Evolutionary conservation across 2,888 invertebrate genomes (phyloP), one percentile per base, ranked within the genome.

Genomic region (Leucoma salicis): DNA sequence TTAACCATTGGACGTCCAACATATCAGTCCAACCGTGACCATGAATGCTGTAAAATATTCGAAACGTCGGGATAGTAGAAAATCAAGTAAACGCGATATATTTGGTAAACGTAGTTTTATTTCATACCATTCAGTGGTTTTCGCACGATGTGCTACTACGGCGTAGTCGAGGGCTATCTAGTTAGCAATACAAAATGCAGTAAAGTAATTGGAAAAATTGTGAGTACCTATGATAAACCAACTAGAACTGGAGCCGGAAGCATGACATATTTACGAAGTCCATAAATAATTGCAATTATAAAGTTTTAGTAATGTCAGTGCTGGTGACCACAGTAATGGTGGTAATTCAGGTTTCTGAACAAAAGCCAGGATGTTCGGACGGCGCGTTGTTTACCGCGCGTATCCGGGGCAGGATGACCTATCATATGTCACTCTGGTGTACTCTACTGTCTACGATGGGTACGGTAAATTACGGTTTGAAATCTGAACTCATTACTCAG

Each of bases 281-380:
- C 25, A 11, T 14, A n/a, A 14, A n/a, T 14, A 24, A 25, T 25
- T 25, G 25, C 14, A 25, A 25, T 18, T 24, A 25, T 14, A 29
- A 11, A 29, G 13, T 13, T 13, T 29, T 29, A 13, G 7, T 13
- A 29, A 7, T 31, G 13, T 31, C 6, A 1, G 14, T 29, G 4
- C 25, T 35, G 42, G 46, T 48, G 39, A 31, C 32, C 35, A 31
- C 31, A 36, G 41, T 46, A 53, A 49, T 49, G 42, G 43, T 44
- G 49, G 55, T 53, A 53, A 51, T 57, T 55, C 66, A 55, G 60
- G 62, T 58, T 67, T 55, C 15, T 31, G 46, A 57, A 70, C 69
- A 70, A 69, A 66, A 55, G 57, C 57, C 69, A 69, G 70, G 68
- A 69, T 67, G 68, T 63, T 63, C 60, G 63, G 53, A 37, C 43